Evolutionary conservation across 2,888 invertebrate species (phyloP).

Genomic region (Caenorhabditis becei): DNA sequence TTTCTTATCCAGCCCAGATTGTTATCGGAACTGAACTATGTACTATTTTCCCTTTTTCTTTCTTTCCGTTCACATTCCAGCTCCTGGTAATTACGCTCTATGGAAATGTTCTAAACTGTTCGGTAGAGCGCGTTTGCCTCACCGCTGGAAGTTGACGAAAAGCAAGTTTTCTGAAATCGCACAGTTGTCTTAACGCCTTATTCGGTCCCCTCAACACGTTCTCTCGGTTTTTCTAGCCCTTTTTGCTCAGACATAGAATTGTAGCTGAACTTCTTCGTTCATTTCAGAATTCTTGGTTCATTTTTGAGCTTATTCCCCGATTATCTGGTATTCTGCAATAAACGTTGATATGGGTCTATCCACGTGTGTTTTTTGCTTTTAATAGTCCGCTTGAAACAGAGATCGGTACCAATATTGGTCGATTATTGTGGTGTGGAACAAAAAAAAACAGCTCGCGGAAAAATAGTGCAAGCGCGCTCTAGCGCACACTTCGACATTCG

Average conservation of each 20-base stretch:
- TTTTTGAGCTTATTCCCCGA: conserved; percentile 4
- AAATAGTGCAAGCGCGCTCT: conserved; percentile 18
- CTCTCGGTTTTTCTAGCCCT: too few relatives aligned
- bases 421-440: background rate
- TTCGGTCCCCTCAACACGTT: too few relatives aligned
- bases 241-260: too few relatives aligned
- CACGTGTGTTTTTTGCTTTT: background rate
- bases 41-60: conserved; percentile 14
- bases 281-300: conserved; percentile 23
- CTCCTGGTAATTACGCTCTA: too few relatives aligned
- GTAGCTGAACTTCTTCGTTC: too few relatives aligned
- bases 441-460: background rate
- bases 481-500: conserved; percentile 28
- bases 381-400: background rate
- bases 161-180: background rate
- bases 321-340: conserved; percentile 30
- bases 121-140: too few relatives aligned
- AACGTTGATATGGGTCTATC: conserved; percentile 15
- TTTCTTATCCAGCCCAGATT: background rate
- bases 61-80: conserved; percentile 1
- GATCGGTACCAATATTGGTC: too few relatives aligned
- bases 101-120: too few relatives aligned
- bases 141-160: too few relatives aligned
- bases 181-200: conserved; percentile 10
- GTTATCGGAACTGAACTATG: conserved; percentile 22